Evolutionary conservation across 2,888 invertebrate genomes (phyloP).

Genomic region (Chloromyia formosa): DNA sequence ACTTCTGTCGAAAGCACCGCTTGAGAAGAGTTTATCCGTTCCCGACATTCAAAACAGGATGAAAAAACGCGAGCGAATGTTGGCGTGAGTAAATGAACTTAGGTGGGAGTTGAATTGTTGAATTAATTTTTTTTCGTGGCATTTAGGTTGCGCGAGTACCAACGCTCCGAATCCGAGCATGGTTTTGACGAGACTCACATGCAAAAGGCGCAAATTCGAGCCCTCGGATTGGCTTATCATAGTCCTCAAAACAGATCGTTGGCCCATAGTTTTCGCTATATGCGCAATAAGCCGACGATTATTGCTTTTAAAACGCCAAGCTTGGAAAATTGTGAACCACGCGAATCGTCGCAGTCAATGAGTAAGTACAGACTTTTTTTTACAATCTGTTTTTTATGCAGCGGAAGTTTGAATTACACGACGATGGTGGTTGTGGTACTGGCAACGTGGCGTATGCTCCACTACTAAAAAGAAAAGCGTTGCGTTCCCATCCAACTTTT

Average conservation of each 20-base stretch:
- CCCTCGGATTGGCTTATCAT: constrained; percentile 73
- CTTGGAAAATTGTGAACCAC: constrained; percentile 73
- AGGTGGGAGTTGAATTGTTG: no score
- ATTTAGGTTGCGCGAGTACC: constrained; percentile 73
- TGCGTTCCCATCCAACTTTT: no score
- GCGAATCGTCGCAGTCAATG: constrained; percentile 67
- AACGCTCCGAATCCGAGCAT: constrained; percentile 82
- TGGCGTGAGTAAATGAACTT: constrained; percentile 71
- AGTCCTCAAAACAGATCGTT: constrained; percentile 82
- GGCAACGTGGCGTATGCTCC: no score
- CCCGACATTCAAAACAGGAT: constrained; percentile 81
- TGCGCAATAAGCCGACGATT: constrained; percentile 88
- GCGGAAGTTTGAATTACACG: constrained; percentile 6
- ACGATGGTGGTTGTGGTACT: no score
- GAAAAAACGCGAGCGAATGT: constrained; percentile 75
- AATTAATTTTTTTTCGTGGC: neutral
- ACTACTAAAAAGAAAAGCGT: neutral
- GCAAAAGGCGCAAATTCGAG: constrained; percentile 70
- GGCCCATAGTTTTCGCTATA: constrained; percentile 88
- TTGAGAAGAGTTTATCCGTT: constrained; percentile 85
- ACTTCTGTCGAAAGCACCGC: constrained; percentile 69
- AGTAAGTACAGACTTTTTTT: constrained; percentile 61
- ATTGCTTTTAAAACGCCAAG: constrained; percentile 88
- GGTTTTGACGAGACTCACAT: constrained; percentile 77
- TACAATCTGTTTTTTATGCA: neutral